A percentile compares a stretch with the other conserved stretches of the same genome.
Conservation (phyloP, 2,113 vertebrate genomes). For the Brachionichthys hirsutus region DNA sequence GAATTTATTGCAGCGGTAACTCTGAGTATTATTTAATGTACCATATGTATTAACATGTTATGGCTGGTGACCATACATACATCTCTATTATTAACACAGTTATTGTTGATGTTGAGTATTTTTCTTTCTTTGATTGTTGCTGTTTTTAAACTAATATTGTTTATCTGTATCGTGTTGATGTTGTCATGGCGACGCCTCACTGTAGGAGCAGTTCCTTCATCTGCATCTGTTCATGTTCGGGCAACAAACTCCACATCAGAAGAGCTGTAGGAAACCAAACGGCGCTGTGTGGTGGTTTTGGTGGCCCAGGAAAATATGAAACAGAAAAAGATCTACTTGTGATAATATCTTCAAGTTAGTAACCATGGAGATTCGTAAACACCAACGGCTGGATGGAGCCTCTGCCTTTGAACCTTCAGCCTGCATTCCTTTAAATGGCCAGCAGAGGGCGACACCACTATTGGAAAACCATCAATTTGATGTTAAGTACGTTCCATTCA, state of each 20-base stretch:
- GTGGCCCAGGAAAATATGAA: too few relatives aligned
- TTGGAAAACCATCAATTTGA: too few relatives aligned
- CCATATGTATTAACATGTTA: constrained; percentile 90
- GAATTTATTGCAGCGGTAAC: constrained; percentile 80
- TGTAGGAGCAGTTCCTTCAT: constrained; percentile 1
- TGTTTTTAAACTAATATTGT: constrained; percentile 63
- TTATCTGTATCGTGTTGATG: constrained; percentile 49
- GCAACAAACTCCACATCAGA: background rate
- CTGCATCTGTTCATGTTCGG: background rate
- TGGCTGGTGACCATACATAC: constrained; percentile 97
- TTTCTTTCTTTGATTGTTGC: constrained; percentile 19
- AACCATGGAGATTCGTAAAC: too few relatives aligned
- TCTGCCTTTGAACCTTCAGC: too few relatives aligned
- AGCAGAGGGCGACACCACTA: background rate
- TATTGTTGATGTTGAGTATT: constrained; percentile 50
- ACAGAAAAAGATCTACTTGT: too few relatives aligned
- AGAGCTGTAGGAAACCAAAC: background rate
- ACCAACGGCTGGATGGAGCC: too few relatives aligned
- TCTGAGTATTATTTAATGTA: constrained; percentile 93
- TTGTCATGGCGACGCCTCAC: constrained; percentile 21
- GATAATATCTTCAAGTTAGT: too few relatives aligned
- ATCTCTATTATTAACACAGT: constrained; percentile 80
- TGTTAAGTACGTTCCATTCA: too few relatives aligned
- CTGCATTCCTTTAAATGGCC: too few relatives aligned
- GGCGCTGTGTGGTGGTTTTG: background rate